These are phyloP conservation scores for Natator depressus DNA, from an alignment of 2,113 vertebrate species.

Conservation along the genomic window DNA sequence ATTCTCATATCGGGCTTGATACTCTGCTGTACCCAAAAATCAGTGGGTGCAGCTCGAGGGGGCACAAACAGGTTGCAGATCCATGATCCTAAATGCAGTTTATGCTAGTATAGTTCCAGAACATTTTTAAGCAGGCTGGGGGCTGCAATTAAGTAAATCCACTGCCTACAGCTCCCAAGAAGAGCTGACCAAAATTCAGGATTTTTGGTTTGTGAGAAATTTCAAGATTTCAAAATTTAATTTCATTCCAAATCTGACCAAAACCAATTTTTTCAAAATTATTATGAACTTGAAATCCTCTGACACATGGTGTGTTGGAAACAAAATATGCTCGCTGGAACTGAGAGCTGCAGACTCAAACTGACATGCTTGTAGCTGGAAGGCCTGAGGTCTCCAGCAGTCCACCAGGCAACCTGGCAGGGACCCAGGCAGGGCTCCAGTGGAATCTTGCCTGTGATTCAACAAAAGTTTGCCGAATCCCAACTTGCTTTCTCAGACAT, in stretches of 20 bases:
- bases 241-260: not conserved
- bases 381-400: not conserved
- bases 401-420: not conserved
- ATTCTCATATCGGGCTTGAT: not conserved
- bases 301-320: not conserved
- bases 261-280: not conserved
- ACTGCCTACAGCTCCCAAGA: not conserved
- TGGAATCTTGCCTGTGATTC: not conserved
- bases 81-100: not conserved
- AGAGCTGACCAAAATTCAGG: not conserved
- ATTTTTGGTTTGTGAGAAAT: not conserved
- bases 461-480: not conserved
- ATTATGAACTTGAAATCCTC: not conserved
- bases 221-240: not conserved
- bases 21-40: not conserved
- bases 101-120: not conserved
- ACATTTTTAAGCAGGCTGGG: not conserved
- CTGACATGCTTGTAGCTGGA: not conserved
- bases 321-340: not conserved
- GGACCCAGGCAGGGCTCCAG: not conserved
- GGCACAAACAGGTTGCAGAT: not conserved
- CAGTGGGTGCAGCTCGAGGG: not conserved
- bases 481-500: not conserved
- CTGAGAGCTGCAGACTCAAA: not conserved
- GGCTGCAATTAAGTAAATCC: not conserved